Base-by-base conservation (phyloP, 2,888 invertebrate species). In the Hermaeophaga mercurialis region DNA sequence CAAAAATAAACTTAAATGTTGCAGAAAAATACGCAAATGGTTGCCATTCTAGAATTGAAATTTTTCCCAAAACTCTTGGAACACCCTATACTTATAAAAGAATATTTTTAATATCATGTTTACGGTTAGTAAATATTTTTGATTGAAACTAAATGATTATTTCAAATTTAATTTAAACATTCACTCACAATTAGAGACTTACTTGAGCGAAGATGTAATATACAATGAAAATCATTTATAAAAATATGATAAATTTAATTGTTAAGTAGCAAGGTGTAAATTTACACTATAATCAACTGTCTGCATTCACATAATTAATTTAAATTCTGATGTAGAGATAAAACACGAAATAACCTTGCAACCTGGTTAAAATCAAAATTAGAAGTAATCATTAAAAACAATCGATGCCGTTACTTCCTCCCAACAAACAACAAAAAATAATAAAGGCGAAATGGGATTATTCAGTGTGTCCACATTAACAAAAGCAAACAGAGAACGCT, bases 401-500 rank as follows among this genome's bases (percentile, higher is more conserved):
- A 43, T 43, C 43, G 11, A 11, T 43, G 8, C 43, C 43, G 43
- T 43, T 43, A 43, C 14, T 43, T 24, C 24, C 43, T 43, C 19
- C 19, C 22, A 39, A 39, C n/a, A 39, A 18, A 11, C 18, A 39
- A 38, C 6, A 15, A 38, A 38, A 15, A 12, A 34, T 36, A 15
- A 17, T 36, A 36, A 17, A 36, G 17, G 3, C 17, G 17, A 43
- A 14, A 43, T 24, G 3, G 43, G 26, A 43, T 43, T 24, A 43
- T 43, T 43, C 43, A 26, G 43, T n/a, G n/a, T n/a, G n/a, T 11
- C 11, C 7, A 43, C 26, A 43, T 43, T 43, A 43, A 43, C 43
- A 43, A 43, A 43, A 24, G 43, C 43, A 43, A 43, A 43, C 43
- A 43, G 43, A 41, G 33, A 36, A 24, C 43, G 26, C 15, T 43